phyloP scores from a whole-genome alignment of 2,888 invertebrate genomes.

The Sicus ferrugineus region DNA sequence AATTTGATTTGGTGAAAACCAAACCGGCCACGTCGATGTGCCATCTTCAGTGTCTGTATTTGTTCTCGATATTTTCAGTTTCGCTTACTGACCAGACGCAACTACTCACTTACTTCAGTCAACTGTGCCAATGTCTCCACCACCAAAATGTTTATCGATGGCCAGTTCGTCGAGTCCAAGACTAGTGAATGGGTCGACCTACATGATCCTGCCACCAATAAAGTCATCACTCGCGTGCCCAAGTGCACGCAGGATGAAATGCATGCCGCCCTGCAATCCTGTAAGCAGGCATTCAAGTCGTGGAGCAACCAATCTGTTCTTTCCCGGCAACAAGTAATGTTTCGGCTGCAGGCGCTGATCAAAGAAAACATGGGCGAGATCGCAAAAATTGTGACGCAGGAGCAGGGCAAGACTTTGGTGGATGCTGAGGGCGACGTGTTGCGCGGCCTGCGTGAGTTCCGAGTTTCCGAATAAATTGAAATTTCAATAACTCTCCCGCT shows the following conservation, averaged over 20 bases:
- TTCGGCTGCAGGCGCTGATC: slow-evolving; percentile 85
- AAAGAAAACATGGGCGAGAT: slow-evolving; percentile 87
- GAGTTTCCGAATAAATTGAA: not conserved
- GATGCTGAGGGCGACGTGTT: slow-evolving; percentile 99
- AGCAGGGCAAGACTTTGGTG: slow-evolving; percentile 96
- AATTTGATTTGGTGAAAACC: no score
- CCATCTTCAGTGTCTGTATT: no score
- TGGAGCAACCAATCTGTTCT: slow-evolving; percentile 94
- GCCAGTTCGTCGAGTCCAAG: slow-evolving; percentile 92
- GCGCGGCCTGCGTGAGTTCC: slow-evolving; percentile 89
- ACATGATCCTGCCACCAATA: slow-evolving; percentile 93
- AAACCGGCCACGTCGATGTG: no score
- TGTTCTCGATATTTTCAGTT: slow-evolving; percentile 49
- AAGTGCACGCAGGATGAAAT: slow-evolving; percentile 89
- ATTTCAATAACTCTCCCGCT: slow-evolving; percentile 17
- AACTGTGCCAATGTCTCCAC: no score
- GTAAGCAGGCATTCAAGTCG: slow-evolving; percentile 78
- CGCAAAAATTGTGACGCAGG: slow-evolving; percentile 90
- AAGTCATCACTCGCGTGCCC: slow-evolving; percentile 85
- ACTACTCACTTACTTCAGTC: slow-evolving; percentile 69
- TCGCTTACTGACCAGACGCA: slow-evolving; percentile 56
- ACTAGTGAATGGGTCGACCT: slow-evolving; percentile 94
- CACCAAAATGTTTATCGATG: slow-evolving; percentile 95
- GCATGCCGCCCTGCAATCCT: slow-evolving; percentile 85
- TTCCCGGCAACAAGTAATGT: slow-evolving; percentile 92